A percentile compares a stretch with the other conserved stretches of the same genome.
phyloP scores from a whole-genome alignment of 1,140 invertebrate species.

The Nylanderia fulva region DNA sequence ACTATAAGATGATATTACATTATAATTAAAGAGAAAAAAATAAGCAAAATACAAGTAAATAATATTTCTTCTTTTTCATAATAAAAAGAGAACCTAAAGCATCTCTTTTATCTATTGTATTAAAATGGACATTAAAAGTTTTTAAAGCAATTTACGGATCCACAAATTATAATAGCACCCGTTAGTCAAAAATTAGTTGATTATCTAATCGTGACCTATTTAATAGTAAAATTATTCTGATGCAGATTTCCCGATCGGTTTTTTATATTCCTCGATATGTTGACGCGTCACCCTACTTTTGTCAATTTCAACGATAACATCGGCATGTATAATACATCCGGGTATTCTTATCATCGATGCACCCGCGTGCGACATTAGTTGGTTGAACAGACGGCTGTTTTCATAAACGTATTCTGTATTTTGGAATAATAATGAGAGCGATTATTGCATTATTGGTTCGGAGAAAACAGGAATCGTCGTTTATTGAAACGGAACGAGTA shows the following conservation, averaged over 20 bases:
- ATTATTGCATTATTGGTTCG: background rate
- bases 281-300: background rate
- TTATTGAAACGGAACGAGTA: background rate
- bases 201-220: background rate
- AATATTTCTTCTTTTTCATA: too few species aligned
- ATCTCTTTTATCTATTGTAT: too few species aligned
- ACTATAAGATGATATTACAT: too few species aligned
- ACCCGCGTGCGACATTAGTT: background rate
- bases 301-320: background rate
- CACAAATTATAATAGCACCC: background rate
- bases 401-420: background rate
- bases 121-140: too few species aligned
- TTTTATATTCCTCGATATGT: background rate
- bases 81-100: too few species aligned
- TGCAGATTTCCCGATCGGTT: background rate
- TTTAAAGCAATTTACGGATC: background rate
- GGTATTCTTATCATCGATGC: background rate
- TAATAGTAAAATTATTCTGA: background rate
- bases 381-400: background rate
- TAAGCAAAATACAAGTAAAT: too few species aligned
- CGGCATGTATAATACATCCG: background rate
- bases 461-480: background rate
- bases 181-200: background rate
- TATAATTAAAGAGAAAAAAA: too few species aligned
- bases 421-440: background rate